Base-by-base conservation (phyloP, 1,140 invertebrate species). In the Littorina saxatilis region DNA sequence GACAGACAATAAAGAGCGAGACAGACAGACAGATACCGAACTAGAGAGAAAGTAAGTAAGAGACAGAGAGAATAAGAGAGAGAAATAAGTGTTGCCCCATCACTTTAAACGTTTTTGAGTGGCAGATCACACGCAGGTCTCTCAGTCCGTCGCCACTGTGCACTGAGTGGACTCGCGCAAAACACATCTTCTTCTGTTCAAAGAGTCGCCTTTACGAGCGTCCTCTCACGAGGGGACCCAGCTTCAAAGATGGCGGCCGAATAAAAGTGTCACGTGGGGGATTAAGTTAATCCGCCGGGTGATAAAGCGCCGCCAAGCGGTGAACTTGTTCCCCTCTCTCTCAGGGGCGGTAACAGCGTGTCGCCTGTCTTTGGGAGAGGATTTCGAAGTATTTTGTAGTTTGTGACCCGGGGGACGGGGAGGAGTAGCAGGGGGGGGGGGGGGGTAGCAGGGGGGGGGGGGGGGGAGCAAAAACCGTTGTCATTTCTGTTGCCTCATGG, bases 191-290 rank as follows among this genome's bases (percentile, higher is more conserved):
- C 35, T 2, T 40, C 68, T 72, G 9, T 72, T 39, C 68, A 13
- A 17, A 37, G 27, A 29, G 11, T 7, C 27, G 2, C 35, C 5
- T 43, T 73, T 15, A 43, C 40, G 70, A 43, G 11, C 37, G 37
- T 23, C 17, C 70, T 73, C 70, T 73, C 70, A 43, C 70, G 37
- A 40, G 70, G n/a, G 17, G 20, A n/a, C n/a, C 1, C 32, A 39
- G 74, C 74, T 37, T 76, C 74, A 76, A 76, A 76, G 74, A 37
- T 55, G 7, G 17, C 50, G 9, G 27, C 74, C 29, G 50, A 32
- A 76, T 76, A n/a, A 61, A 58, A 58, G 2, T n/a, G 74, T 76
- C 74, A 35, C 74, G 29, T 58, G 50, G 13, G 74, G 74, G 74
- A 76, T 76, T 76, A 61, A 35, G 47, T 17, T 76, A 76, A 76